These are phyloP conservation scores for Protophormia terraenovae DNA, from an alignment of 2,888 invertebrate species.

Conservation along the genomic window DNA sequence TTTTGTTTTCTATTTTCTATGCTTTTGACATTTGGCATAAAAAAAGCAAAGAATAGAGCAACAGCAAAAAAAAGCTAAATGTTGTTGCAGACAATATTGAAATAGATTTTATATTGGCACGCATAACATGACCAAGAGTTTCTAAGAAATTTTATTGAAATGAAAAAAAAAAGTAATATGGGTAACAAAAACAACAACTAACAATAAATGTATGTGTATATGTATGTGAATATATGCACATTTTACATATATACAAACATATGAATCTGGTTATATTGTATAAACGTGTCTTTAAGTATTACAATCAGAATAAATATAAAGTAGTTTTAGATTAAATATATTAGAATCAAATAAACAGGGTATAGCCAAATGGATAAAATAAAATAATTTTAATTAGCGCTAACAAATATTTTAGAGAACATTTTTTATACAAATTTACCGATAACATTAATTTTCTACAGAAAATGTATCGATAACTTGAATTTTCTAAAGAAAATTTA, in stretches of 20 bases:
- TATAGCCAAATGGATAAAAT: neutral
- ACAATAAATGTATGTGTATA: neutral
- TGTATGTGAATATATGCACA: neutral
- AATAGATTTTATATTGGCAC: conserved; percentile 62
- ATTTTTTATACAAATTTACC: too few relatives aligned
- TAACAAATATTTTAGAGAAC: neutral
- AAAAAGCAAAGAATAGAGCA: neutral
- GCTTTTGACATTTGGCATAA: conserved; percentile 39
- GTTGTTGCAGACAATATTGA: conserved; percentile 32
- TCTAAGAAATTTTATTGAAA: conserved; percentile 51
- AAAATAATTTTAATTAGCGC: neutral
- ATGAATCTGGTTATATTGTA: too few relatives aligned
- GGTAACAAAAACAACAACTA: neutral
- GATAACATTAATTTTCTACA: too few relatives aligned
- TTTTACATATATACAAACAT: too few relatives aligned
- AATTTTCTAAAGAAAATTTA: too few relatives aligned
- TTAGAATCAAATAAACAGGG: conserved; percentile 25
- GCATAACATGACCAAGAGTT: conserved; percentile 63
- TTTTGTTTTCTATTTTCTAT: conserved; percentile 32
- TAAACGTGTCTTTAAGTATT: conserved; percentile 49
- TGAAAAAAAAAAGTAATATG: conserved; percentile 18
- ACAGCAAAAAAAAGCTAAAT: neutral
- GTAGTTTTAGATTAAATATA: conserved; percentile 30
- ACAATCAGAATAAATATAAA: conserved; percentile 48
- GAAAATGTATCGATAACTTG: too few relatives aligned